Percentiles rank a stretch among this genome's conserved stretches.
Evolutionary conservation across 2,888 invertebrate genomes (phyloP).

Genomic region (Zootermopsis nevadensis): DNA sequence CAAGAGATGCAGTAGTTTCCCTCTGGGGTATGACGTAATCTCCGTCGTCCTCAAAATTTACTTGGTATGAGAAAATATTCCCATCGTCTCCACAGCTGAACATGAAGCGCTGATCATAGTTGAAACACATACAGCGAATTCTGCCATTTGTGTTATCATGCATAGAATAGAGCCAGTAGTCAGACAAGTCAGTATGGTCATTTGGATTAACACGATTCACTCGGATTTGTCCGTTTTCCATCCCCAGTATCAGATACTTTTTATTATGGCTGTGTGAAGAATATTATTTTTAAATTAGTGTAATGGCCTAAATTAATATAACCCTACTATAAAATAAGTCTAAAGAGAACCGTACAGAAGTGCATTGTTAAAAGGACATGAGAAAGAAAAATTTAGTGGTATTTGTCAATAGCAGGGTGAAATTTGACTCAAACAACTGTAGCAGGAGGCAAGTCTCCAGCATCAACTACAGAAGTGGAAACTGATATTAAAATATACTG

Average conservation of each 20-base stretch:
- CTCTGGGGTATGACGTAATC: neutral
- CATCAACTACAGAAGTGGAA: too few species aligned
- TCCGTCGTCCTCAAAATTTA: conserved; percentile 64
- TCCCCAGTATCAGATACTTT: conserved; percentile 70
- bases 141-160: conserved; percentile 79
- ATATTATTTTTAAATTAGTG: conserved; percentile 8
- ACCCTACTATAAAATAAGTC: too few species aligned
- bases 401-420: too few species aligned
- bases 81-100: conserved; percentile 79
- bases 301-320: too few species aligned
- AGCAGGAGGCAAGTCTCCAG: too few species aligned
- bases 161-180: conserved; percentile 78
- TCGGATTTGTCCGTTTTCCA: conserved; percentile 71
- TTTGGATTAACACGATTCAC: conserved; percentile 66
- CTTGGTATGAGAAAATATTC: conserved; percentile 78
- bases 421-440: too few species aligned
- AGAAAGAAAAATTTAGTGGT: too few species aligned
- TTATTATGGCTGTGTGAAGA: conserved; percentile 62
- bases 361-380: too few species aligned
- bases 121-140: conserved; percentile 73
- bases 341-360: too few species aligned
- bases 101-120: conserved; percentile 67
- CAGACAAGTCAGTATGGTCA: conserved; percentile 68
- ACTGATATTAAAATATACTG: too few species aligned
- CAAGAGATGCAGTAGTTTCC: neutral